Evolutionary conservation across 1,140 invertebrate species (phyloP).

Genomic region (Aphelenchoides fujianensis): DNA sequence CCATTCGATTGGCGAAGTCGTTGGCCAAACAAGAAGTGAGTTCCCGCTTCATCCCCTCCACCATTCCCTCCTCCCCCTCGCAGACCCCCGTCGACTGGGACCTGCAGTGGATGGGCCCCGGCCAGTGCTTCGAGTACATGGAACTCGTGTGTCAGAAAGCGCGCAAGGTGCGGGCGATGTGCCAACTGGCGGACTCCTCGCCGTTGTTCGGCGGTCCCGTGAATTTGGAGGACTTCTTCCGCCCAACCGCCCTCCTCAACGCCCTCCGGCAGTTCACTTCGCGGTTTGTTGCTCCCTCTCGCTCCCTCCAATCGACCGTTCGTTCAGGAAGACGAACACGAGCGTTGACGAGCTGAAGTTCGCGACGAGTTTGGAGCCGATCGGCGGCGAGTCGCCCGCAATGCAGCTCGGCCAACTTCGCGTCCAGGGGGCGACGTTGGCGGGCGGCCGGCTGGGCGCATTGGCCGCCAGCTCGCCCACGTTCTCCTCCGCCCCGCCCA

Average conservation of each 20-base stretch:
- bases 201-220: conserved; percentile 65
- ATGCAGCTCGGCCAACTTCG: conserved; percentile 68
- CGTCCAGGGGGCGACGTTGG: conserved; percentile 72
- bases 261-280: conserved; percentile 78
- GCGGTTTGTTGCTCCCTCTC: no score
- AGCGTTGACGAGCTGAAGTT: conserved; percentile 71
- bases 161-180: conserved; percentile 65
- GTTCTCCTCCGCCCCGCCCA: conserved; percentile 68
- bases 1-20: conserved; percentile 66
- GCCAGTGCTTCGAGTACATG: conserved; percentile 73
- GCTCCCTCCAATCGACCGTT: no score
- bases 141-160: conserved; percentile 70
- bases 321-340: conserved; percentile 65
- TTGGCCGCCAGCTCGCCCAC: conserved; percentile 69
- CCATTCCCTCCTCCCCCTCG: conserved; percentile 30
- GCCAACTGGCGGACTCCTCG: conserved; percentile 51
- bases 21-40: conserved; percentile 69
- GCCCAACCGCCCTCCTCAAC: conserved; percentile 77
- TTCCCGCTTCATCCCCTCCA: background rate
- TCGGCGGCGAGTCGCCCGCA: conserved; percentile 59
- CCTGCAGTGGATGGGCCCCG: conserved; percentile 75
- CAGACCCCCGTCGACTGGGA: conserved; percentile 76
- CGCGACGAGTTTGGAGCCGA: conserved; percentile 62
- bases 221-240: conserved; percentile 74
- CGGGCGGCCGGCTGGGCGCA: conserved; percentile 67